Evolutionary conservation across 1,140 invertebrate species (phyloP).

Genomic region (Thaumatotibia leucotreta): DNA sequence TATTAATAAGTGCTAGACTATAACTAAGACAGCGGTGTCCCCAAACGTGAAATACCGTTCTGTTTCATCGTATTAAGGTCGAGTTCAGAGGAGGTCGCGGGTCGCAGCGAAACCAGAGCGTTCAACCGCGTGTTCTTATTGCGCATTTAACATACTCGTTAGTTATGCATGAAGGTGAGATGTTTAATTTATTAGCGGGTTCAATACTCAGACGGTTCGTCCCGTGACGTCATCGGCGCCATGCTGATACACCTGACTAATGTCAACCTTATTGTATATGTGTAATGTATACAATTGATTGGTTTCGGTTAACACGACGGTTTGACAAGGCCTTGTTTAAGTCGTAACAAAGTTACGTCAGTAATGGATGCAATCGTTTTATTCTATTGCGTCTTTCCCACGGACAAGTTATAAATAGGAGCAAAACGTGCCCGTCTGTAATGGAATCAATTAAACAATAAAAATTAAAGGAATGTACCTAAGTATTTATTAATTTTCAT

Average conservation of each 20-base stretch:
- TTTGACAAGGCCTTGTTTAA: neutral
- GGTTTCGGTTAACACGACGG: neutral
- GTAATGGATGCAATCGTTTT: neutral
- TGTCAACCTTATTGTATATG: neutral
- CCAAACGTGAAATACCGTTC: neutral
- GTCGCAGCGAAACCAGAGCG: neutral
- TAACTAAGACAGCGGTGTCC: too few relatives aligned
- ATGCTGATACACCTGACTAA: neutral
- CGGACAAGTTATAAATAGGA: too few relatives aligned
- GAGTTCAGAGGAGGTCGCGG: neutral
- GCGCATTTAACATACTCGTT: neutral
- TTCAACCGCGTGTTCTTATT: neutral
- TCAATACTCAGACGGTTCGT: constrained; percentile 1
- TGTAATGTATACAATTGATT: neutral
- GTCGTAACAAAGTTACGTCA: neutral
- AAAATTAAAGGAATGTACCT: too few relatives aligned
- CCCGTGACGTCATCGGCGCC: neutral
- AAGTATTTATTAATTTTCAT: too few relatives aligned
- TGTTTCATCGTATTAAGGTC: neutral
- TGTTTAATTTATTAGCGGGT: constrained; percentile 2
- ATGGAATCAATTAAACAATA: too few relatives aligned
- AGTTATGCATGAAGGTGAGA: constrained; percentile 11
- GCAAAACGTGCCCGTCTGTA: too few relatives aligned
- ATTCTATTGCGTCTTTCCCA: neutral
- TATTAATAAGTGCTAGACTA: too few relatives aligned